phyloP scores from a whole-genome alignment of 2,797 vertebrate species.

The Florisuga fusca region DNA sequence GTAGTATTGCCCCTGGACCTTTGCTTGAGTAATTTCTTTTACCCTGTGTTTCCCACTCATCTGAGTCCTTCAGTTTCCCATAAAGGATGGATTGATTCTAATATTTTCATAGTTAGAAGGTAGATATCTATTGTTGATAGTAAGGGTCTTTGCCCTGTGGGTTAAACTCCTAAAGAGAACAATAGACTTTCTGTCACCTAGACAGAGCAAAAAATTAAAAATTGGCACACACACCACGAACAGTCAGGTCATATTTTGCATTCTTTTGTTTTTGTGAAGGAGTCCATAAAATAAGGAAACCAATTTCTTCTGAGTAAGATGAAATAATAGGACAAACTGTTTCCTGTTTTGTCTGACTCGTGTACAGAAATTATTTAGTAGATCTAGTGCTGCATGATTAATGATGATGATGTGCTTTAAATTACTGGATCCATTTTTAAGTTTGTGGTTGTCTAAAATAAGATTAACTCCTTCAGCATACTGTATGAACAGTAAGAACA shows the following conservation, averaged over 20 bases:
- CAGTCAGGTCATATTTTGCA: background rate
- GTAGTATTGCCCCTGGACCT: accelerated
- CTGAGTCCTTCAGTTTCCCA: background rate
- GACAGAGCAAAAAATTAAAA: background rate
- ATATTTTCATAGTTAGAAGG: background rate
- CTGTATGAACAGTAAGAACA: background rate
- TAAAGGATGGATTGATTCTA: background rate
- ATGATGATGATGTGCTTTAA: background rate
- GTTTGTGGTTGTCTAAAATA: background rate
- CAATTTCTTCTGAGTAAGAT: background rate
- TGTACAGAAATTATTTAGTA: background rate
- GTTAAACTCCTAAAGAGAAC: background rate
- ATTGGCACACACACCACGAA: accelerated
- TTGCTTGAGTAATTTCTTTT: background rate
- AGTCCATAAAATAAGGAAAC: background rate
- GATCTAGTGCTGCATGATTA: background rate
- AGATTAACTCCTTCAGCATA: background rate
- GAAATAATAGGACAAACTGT: background rate
- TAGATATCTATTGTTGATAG: background rate
- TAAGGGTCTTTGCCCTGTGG: background rate
- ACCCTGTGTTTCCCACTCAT: background rate
- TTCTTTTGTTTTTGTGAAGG: background rate
- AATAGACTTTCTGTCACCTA: background rate
- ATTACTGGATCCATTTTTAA: constrained; percentile 12
- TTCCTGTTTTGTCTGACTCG: background rate